A percentile compares a stretch with the other conserved stretches of the same genome.
These are phyloP conservation scores for Circaetus cinerascens DNA, from an alignment of 2,113 vertebrate species.

Conservation along the genomic window DNA sequence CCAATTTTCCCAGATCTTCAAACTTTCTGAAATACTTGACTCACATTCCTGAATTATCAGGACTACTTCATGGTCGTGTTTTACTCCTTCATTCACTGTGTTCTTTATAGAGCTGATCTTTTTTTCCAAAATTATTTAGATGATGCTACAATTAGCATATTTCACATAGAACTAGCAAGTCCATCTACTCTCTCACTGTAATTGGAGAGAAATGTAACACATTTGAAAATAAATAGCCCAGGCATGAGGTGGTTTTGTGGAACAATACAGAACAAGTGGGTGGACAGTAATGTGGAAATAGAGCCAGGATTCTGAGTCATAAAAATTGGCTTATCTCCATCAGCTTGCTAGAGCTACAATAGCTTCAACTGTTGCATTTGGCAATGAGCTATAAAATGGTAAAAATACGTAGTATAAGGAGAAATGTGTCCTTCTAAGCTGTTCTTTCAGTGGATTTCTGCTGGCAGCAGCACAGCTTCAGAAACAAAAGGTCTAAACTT, in stretches of 20 bases:
- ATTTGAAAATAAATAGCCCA: conserved; percentile 49
- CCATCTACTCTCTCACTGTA: conserved; percentile 2
- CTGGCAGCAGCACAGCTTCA: not conserved
- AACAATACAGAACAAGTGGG: conserved; percentile 55
- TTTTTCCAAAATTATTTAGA: not conserved
- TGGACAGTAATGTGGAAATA: conserved; percentile 17
- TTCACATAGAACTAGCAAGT: conserved; percentile 1
- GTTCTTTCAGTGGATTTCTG: conserved; percentile 5
- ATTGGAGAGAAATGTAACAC: conserved; percentile 29
- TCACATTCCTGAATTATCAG: not conserved
- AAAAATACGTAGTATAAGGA: conserved; percentile 15
- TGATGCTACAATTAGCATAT: conserved; percentile 2
- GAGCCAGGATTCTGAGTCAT: not conserved
- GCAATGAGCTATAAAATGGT: not conserved
- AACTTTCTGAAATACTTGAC: not conserved
- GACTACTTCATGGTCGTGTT: not conserved
- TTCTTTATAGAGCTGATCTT: not conserved
- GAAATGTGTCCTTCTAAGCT: conserved; percentile 12
- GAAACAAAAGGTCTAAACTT: conserved; percentile 4
- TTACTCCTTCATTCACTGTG: not conserved
- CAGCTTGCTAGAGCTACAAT: conserved; percentile 16
- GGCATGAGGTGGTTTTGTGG: conserved; percentile 6
- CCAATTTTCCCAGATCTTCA: not conserved
- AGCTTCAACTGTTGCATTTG: conserved; percentile 9
- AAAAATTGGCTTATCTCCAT: not conserved